phyloP scores from a whole-genome alignment of 2,797 vertebrate genomes.

The Paedocypris micromegethes region DNA sequence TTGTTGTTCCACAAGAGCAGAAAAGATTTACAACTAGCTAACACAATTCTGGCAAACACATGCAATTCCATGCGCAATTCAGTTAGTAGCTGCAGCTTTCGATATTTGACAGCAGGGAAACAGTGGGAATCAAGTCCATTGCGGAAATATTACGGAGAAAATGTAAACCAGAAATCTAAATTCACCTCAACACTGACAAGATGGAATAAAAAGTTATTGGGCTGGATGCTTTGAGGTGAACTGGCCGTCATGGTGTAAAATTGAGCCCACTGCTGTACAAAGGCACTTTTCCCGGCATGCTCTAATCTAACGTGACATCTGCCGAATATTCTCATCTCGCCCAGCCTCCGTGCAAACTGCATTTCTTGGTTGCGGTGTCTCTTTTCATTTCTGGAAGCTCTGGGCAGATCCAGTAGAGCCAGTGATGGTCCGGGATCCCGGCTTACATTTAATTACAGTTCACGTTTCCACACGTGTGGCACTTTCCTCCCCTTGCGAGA shows the following conservation, averaged over 20 bases:
- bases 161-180: no score
- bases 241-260: constrained; percentile 47
- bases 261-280: constrained; percentile 54
- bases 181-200: no score
- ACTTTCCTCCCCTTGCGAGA: constrained; percentile 5
- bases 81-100: no score
- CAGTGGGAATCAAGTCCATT: no score
- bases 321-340: constrained; percentile 50
- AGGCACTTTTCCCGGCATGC: constrained; percentile 38
- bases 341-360: constrained; percentile 15
- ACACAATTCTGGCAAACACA: no score
- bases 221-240: no score
- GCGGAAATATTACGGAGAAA: no score
- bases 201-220: no score
- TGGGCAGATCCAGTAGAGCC: constrained; percentile 21
- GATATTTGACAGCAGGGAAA: no score
- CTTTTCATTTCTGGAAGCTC: background rate
- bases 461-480: constrained; percentile 1
- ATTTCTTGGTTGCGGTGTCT: constrained; percentile 18
- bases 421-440: constrained; percentile 14
- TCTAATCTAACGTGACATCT: constrained; percentile 64
- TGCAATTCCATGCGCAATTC: no score
- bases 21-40: no score
- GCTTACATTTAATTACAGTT: constrained; percentile 33
- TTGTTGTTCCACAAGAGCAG: no score